Conservation (phyloP, 2,888 invertebrate species). For the Pinctada fucata region DNA sequence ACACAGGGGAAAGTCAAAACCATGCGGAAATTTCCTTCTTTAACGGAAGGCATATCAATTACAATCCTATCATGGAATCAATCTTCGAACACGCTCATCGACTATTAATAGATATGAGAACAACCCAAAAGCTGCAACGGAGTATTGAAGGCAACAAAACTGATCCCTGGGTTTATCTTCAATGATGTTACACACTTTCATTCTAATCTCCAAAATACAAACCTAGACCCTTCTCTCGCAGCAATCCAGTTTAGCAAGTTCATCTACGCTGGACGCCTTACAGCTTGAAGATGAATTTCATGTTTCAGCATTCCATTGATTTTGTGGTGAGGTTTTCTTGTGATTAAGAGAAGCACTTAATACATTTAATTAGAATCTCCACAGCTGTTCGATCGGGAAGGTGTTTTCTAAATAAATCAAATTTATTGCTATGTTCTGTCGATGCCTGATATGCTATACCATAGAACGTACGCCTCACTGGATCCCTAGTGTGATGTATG, state of each 20-base stretch:
- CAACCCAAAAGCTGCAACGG: not conserved
- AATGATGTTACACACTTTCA: not conserved
- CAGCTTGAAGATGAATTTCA: not conserved
- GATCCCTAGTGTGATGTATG: not conserved
- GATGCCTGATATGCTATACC: not conserved
- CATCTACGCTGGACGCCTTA: not conserved
- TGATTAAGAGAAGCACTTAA: not conserved
- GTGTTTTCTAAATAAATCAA: conserved; percentile 4
- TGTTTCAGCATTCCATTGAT: conserved; percentile 2
- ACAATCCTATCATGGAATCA: not conserved
- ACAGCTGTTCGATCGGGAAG: not conserved
- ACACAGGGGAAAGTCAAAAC: not conserved
- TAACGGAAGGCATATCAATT: not conserved
- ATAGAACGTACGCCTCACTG: not conserved
- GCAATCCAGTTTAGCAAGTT: not conserved
- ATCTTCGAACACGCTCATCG: not conserved
- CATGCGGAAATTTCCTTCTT: not conserved
- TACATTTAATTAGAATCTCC: not conserved
- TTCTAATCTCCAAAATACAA: not conserved
- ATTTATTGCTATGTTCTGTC: not conserved
- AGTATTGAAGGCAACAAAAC: not conserved
- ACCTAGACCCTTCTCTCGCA: not conserved
- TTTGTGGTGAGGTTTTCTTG: not conserved
- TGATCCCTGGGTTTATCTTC: not conserved
- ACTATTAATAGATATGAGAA: not conserved